Conservation (phyloP, 2,113 vertebrate species). For the Pleuronectes platessa region DNA sequence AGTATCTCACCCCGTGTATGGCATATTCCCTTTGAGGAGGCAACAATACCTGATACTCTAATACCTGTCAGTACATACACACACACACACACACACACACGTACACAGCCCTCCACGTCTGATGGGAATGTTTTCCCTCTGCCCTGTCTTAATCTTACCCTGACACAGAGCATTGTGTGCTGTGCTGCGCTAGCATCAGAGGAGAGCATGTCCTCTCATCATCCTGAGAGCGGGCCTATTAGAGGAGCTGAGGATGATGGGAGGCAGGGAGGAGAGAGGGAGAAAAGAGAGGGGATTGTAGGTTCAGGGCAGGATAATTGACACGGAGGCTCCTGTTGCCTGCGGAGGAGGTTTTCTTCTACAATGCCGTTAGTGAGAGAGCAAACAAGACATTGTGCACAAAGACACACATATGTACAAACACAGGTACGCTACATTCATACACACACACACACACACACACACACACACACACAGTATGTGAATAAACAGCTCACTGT, state of each 20-base stretch:
- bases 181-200: conserved; percentile 79
- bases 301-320: conserved; percentile 85
- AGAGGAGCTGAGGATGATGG: conserved; percentile 78
- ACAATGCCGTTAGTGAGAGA: conserved; percentile 67
- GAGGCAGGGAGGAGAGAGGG: conserved; percentile 72
- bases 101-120: conserved; percentile 43
- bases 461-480: neutral
- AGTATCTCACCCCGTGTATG: conserved; percentile 79
- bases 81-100: neutral
- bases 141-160: conserved; percentile 82
- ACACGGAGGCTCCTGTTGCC: conserved; percentile 77
- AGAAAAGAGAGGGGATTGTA: conserved; percentile 69
- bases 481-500: conserved; percentile 32
- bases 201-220: conserved; percentile 83
- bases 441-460: neutral
- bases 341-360: conserved; percentile 73
- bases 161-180: conserved; percentile 75
- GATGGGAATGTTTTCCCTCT: conserved; percentile 66
- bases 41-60: conserved; percentile 83
- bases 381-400: conserved; percentile 74
- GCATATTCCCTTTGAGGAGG: conserved; percentile 79
- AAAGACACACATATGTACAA: conserved; percentile 39
- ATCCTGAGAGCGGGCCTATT: conserved; percentile 83
- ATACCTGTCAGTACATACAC: conserved; percentile 76
- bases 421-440: conserved; percentile 38